Evolutionary conservation across 1,140 invertebrate species (phyloP).

Genomic region (Leptonema lineaticorne): DNA sequence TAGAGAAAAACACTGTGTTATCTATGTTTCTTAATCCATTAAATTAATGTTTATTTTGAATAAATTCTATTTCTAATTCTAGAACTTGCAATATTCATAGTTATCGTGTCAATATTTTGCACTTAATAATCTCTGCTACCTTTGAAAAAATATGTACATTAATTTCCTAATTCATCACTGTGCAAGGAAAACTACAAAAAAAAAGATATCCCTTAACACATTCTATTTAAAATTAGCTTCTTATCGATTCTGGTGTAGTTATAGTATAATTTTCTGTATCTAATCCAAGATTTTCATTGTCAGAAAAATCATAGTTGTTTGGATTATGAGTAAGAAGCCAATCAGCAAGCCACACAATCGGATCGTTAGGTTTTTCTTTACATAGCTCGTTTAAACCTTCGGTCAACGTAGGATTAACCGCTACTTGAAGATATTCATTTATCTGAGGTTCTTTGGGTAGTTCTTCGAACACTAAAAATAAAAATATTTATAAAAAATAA

Average conservation of each 20-base stretch:
- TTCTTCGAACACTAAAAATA: constrained; percentile 1
- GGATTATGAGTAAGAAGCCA: constrained; percentile 76
- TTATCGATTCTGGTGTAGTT: not conserved
- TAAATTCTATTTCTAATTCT: too few relatives aligned
- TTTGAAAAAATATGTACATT: too few relatives aligned
- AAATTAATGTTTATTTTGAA: too few relatives aligned
- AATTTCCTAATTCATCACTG: too few relatives aligned
- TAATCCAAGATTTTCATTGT: not conserved
- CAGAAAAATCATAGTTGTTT: constrained; percentile 54
- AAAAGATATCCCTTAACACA: too few relatives aligned
- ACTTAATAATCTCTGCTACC: too few relatives aligned
- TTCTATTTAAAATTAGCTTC: constrained; percentile 3
- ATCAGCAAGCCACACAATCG: constrained; percentile 76
- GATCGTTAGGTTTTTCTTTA: constrained; percentile 70
- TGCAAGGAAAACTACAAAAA: not conserved
- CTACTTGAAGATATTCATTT: constrained; percentile 67
- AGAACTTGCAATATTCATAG: too few relatives aligned
- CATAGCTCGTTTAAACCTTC: constrained; percentile 70
- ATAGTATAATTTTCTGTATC: not conserved
- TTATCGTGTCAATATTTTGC: too few relatives aligned
- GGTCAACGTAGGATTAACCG: constrained; percentile 64
- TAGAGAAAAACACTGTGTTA: not conserved
- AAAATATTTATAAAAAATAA: not conserved
- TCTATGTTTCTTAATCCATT: too few relatives aligned
- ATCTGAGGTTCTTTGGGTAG: constrained; percentile 52